Base-by-base conservation (phyloP, 1,140 invertebrate genomes). In the Lepidurus couesii region DNA sequence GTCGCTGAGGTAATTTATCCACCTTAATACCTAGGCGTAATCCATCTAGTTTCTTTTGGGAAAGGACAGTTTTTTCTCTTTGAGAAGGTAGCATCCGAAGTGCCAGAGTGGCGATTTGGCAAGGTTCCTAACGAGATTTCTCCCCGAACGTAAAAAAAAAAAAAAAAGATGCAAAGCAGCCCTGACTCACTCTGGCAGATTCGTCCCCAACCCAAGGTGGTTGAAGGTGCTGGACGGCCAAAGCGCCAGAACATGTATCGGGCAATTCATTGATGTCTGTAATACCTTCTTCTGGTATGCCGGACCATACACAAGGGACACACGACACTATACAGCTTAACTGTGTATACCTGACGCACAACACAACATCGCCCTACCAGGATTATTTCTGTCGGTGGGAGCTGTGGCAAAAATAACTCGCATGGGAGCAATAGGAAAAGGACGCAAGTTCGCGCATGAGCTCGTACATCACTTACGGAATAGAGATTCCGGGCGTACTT, bases 141-240 rank as follows among this genome's bases (percentile, higher is more conserved):
- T 21, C 53, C 53, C 21, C 4, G 16, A n/a, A 21, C 16, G 4
- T 21, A 16, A 16, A 65, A 16, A 65, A 65, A 21, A 65, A 65
- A 21, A 1, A 0, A 65, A 21, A 65, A 16, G 21, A 26, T 26
- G 26, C 34, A 65, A 21, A 65, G 53, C 1, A 65, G 53, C 53
- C 53, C 53, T 65, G 53, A 65, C 53, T 65, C 53, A 65, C 53
- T 13, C 53, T 65, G 53, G 16, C 53, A n/a, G 53, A n/a, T 65
- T 65, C 53, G 53, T 65, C 53, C 53, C 21, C 53, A 65, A 65
- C 53, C 53, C 53, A 65, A 65, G 53, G 53, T 65, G 53, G 53
- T 65, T 65, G 53, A 7, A 16, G 6, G 16, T n/a, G 9, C 53
- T 7, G 7, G 53, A 13, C 16, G 21, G 53, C 21, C 53, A 13